These are phyloP conservation scores for Cheiracanthium punctorium DNA, from an alignment of 2,888 invertebrate species.

Conservation along the genomic window DNA sequence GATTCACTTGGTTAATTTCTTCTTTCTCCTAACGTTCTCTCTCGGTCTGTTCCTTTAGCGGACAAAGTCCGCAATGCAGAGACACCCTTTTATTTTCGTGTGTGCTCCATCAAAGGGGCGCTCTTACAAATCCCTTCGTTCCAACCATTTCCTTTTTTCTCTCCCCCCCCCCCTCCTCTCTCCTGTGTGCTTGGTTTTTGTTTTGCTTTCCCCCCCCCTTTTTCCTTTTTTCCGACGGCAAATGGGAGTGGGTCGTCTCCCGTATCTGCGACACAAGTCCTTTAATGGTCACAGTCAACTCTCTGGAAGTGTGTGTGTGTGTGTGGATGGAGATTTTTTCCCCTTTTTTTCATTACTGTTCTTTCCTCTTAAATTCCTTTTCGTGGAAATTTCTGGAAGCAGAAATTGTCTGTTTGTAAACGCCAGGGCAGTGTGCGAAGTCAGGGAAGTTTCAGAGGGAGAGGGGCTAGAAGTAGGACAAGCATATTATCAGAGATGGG, in stretches of 20 bases:
- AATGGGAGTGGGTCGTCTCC: not conserved
- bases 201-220: too few species aligned
- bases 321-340: not conserved
- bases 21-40: not conserved
- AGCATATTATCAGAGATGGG: too few species aligned
- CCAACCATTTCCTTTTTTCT: not conserved
- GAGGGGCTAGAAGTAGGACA: too few species aligned
- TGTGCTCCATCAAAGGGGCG: not conserved
- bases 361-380: not conserved
- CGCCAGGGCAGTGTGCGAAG: not conserved
- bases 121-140: not conserved
- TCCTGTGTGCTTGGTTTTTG: too few species aligned
- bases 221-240: not conserved
- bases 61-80: not conserved
- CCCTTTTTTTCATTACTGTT: not conserved
- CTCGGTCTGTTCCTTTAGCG: too few species aligned
- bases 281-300: not conserved
- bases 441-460: too few species aligned
- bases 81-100: not conserved
- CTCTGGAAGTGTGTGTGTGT: too few species aligned
- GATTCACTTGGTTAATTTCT: not conserved
- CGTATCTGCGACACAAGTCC: not conserved
- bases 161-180: too few species aligned
- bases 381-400: not conserved
- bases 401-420: not conserved